Evolutionary conservation across 2,797 vertebrate species (phyloP).

Genomic region (Nothura maculosa): DNA sequence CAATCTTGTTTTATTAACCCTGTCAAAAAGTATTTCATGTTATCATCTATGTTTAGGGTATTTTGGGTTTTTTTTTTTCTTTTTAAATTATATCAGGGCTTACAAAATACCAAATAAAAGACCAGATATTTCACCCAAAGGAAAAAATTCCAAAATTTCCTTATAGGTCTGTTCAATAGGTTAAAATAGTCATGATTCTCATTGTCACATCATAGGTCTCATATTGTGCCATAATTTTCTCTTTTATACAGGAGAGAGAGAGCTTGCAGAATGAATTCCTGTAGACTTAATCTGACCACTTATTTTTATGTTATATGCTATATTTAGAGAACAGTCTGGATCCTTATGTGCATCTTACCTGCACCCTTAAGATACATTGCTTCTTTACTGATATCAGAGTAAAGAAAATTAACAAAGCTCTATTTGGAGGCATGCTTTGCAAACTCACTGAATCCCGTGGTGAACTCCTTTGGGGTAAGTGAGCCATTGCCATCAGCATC

Average conservation of each 20-base stretch:
- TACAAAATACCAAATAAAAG: not conserved
- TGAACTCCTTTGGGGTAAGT: slow-evolving; percentile 92
- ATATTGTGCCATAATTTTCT: not conserved
- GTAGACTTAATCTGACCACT: not conserved
- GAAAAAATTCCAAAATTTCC: not conserved
- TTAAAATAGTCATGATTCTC: not conserved
- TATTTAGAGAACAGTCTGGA: not conserved
- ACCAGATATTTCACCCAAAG: not conserved
- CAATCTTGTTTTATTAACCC: not conserved
- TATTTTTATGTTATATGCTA: not conserved
- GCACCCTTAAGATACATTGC: not conserved
- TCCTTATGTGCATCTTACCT: not conserved
- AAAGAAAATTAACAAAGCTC: not conserved
- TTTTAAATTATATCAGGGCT: not conserved
- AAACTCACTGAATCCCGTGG: slow-evolving; percentile 92
- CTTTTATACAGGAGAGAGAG: not conserved
- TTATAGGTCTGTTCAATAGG: not conserved
- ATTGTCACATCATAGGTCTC: not conserved
- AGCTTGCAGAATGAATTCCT: not conserved
- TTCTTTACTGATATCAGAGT: not conserved
- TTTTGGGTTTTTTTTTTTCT: no score
- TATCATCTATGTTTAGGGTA: not conserved
- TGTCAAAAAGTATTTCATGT: not conserved
- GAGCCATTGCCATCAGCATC: slow-evolving; percentile 92
- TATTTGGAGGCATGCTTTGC: not conserved